phyloP scores from a whole-genome alignment of 2,113 vertebrate species.

The Neolamprologus cancellatus region DNA sequence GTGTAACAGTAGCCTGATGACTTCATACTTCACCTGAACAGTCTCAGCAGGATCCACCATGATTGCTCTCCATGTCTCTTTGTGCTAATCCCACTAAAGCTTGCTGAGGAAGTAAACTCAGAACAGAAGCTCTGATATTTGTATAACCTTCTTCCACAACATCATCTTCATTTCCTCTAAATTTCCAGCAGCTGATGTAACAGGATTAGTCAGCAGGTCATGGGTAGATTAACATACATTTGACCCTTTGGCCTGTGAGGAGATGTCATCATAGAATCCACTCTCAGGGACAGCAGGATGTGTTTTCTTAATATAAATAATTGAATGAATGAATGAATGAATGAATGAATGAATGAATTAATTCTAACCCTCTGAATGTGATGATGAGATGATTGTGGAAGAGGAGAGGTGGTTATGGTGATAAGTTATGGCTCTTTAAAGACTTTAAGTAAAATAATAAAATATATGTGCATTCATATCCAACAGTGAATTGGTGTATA shows the following conservation, averaged over 20 bases:
- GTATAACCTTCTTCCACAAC: not conserved
- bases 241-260: not conserved
- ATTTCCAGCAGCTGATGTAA: not conserved
- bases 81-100: not conserved
- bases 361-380: not conserved
- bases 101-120: not conserved
- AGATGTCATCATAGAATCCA: not conserved
- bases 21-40: not conserved
- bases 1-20: not conserved
- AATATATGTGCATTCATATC: not conserved
- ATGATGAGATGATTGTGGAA: not conserved
- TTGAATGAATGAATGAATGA: not conserved
- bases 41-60: not conserved
- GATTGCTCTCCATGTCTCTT: not conserved
- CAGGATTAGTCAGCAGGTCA: not conserved
- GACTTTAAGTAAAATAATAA: not conserved
- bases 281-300: not conserved
- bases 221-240: not conserved
- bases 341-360: not conserved
- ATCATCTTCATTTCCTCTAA: not conserved
- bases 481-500: not conserved
- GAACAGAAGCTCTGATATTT: not conserved
- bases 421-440: not conserved
- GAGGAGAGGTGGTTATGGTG: not conserved
- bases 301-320: not conserved